A percentile compares a stretch with the other conserved stretches of the same genome.
These are phyloP conservation scores for Teleogryllus oceanicus DNA, from an alignment of 2,888 invertebrate species.

Conservation along the genomic window DNA sequence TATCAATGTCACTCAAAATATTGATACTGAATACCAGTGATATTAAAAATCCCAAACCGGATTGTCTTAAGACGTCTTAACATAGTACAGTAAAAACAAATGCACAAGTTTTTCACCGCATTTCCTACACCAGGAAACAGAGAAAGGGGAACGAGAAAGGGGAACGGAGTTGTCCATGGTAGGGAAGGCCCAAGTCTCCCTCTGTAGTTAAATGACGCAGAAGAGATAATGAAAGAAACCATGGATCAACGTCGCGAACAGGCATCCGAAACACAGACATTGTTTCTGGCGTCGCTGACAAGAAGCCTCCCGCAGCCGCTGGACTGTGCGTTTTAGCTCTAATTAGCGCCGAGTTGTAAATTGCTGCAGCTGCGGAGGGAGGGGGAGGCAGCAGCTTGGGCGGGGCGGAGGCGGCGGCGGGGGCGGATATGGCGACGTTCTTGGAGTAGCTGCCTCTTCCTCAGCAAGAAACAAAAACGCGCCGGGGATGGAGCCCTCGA, in stretches of 20 bases:
- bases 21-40: too few species aligned
- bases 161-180: not conserved
- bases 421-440: too few species aligned
- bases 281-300: not conserved
- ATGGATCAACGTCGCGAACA: not conserved
- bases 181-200: not conserved
- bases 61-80: too few species aligned
- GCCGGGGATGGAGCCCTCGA: too few species aligned
- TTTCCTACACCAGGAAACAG: too few species aligned
- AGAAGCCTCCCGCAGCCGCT: not conserved
- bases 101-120: too few species aligned
- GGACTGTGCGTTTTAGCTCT: not conserved
- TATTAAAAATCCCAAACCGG: too few species aligned
- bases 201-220: not conserved
- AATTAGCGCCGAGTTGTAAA: not conserved
- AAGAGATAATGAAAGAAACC: conserved; percentile 10
- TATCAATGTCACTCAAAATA: too few species aligned
- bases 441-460: too few species aligned
- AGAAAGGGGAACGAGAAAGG: not conserved
- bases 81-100: too few species aligned
- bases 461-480: too few species aligned
- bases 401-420: too few species aligned
- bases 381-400: not conserved
- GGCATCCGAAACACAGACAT: not conserved
- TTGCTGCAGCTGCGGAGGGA: not conserved